Evolutionary conservation across 2,113 vertebrate species (phyloP), one percentile per base, ranked within the genome.

Genomic region (Nyctibius bracteatus): DNA sequence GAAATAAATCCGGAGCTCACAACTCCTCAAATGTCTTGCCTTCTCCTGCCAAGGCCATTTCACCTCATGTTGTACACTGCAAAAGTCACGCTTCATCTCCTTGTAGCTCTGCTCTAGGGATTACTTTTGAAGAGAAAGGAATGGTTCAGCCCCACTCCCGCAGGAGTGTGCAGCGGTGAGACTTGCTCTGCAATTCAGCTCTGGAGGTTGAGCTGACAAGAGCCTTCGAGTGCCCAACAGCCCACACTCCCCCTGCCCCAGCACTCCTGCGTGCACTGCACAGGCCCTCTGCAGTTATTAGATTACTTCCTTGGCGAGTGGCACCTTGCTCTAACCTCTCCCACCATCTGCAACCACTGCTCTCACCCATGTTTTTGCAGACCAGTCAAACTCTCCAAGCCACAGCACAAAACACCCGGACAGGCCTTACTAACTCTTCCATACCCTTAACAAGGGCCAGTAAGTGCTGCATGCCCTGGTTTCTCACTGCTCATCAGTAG

Each of bases 31-130:
- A 22, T 15, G 61, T 77, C 58, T 12, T 10, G 15, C n/a, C 39
- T 58, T 59, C 52, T 61, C 39, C 78, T 91, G 83, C 86, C 91
- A 86, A 92, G 80, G 74, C 86, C 58, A 35, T n/a, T 70, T 58
- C 78, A 65, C 79, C 71, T 70, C 54, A 18, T 1, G 7, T 7
- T 12, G 78, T 27, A 39, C 54, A 25, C 0, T 15, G 33, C 13
- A 41, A 66, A 63, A 61, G 75, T 33, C 77, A 74, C 3, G 9
- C 61, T 62, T 46, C 43, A 65, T 44, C 75, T 82, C 71, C 62
- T 72, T 33, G 25, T 15, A 33, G 35, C 66, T 74, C 33, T 10
- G 12, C 33, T 66, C 54, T 35, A 39, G 47, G 49, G 51, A 51
- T 70, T n/a, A 13, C 52, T 67, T 73, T 23, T 35, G n/a, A 83